Base-by-base conservation (phyloP, 2,113 vertebrate species). In the Ornithorhynchus anatinus region DNA sequence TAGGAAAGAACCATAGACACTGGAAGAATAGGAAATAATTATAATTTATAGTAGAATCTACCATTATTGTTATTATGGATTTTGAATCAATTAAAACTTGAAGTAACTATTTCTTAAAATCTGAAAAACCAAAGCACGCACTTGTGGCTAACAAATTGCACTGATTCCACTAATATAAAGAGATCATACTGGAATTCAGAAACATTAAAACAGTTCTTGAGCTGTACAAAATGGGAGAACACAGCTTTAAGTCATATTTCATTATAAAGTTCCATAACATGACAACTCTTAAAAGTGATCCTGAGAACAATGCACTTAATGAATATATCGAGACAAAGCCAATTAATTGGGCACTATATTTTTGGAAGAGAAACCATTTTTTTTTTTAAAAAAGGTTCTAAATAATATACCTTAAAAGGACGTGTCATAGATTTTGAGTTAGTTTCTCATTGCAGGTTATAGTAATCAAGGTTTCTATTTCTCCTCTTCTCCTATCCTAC, bases 251-350 rank as follows among this genome's bases (percentile, higher is more conserved):
- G 58, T 53, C 31, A 8, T 36, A 31, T 27, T 14, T 69, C 37
- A 66, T 23, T 22, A 4, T 38, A 38, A 86, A 22, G 8, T 12
- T 42, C 44, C 25, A 35, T 37, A 59, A 69, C 44, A 57, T 52
- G 17, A 51, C 38, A 74, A 29, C 58, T 40, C 13, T 69, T 32
- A 35, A 7, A 68, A 43, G 62, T 48, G 15, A 16, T 65, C 44
- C 51, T 59, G 4, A 47, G 4, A 20, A 35, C 64, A 59, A 9
- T 15, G 29, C 9, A 42, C 4, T 37, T 23, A 62, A 43, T 27
- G 72, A 75, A 45, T 60, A 69, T 69, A 48, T 67, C 37, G 17
- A 25, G 53, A 4, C 64, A 29, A 78, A 75, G 42, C 10, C 68
- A 31, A 60, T 70, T 42, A 61, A 33, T 48, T 45, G 22, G n/a